Evolutionary conservation across 2,888 invertebrate species (phyloP), one percentile per base, ranked within the genome.

Genomic region (Leucania comma): DNA sequence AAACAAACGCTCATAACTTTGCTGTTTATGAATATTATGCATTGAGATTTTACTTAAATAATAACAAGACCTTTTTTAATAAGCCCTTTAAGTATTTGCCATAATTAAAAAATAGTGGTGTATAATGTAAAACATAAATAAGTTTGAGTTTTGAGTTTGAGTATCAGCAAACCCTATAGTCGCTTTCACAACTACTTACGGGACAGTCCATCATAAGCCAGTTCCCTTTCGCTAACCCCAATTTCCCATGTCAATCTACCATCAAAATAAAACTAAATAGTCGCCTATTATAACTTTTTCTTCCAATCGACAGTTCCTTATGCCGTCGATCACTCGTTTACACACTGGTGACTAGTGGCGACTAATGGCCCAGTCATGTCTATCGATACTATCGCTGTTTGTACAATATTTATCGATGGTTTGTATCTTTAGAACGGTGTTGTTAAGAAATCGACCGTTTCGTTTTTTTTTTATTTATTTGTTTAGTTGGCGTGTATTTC

Each of bases 341-440:
- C 57, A 74, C 58, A 53, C 57, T 75, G 46, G 68, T 75, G 79
- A 72, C 70, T 83, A 76, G 80, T 81, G 75, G 73, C 48, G 75
- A 74, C 70, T 83, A 80, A 81, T 81, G 76, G 75, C 48, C 63
- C 26, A 75, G 75, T 80, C 84, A 75, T 81, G 80, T 75, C 79
- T 48, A 9, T n/a, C 56, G 84, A 84, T 84, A 81, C 22, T 14
- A 85, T 87, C 86, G 50, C n/a, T 86, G 78, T 86, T 87, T 86
- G 87, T 82, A 80, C 56, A 79, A 54, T 46, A 73, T 75, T 78
- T 86, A 86, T 80, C 86, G 57, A 74, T 60, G 69, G 29, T 68
- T 57, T 60, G 71, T 66, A 81, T 82, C 82, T 77, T 60, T 68
- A 57, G n/a, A 67, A 67, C 60, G 62, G 67, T 59, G 29, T 54